A percentile compares a stretch with the other conserved stretches of the same genome.
Conservation (phyloP, 2,797 vertebrate species). For the Nasua narica region DNA sequence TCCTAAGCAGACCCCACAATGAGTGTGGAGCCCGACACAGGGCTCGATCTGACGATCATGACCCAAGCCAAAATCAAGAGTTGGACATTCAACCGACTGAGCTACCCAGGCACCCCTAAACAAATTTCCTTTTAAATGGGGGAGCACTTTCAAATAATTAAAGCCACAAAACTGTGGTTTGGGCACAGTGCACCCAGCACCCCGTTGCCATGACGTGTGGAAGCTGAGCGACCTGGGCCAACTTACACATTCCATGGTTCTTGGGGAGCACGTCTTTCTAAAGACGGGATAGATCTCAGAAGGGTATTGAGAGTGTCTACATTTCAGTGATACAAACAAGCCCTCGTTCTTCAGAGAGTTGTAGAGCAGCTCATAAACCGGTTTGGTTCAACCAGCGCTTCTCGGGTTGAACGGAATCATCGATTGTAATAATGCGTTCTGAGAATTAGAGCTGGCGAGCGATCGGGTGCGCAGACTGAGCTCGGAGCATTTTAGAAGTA, state of each 20-base stretch:
- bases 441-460: neutral
- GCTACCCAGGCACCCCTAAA: neutral
- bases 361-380: neutral
- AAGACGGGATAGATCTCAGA: neutral
- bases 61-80: neutral
- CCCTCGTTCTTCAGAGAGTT: neutral
- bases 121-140: neutral
- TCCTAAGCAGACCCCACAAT: neutral
- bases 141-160: neutral
- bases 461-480: neutral
- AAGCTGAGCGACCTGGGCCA: neutral
- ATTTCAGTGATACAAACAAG: neutral
- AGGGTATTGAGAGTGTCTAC: neutral
- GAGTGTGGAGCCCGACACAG: neutral
- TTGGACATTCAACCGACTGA: neutral
- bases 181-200: fast-evolving
- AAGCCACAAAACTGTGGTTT: neutral
- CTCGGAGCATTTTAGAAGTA: neutral
- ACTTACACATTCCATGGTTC: neutral
- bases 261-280: neutral
- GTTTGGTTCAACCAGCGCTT: neutral
- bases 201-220: fast-evolving
- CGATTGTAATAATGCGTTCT: neutral
- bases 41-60: neutral
- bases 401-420: neutral